phyloP scores from a whole-genome alignment of 2,888 invertebrate species.

The Hemistola chrysoprasaria region DNA sequence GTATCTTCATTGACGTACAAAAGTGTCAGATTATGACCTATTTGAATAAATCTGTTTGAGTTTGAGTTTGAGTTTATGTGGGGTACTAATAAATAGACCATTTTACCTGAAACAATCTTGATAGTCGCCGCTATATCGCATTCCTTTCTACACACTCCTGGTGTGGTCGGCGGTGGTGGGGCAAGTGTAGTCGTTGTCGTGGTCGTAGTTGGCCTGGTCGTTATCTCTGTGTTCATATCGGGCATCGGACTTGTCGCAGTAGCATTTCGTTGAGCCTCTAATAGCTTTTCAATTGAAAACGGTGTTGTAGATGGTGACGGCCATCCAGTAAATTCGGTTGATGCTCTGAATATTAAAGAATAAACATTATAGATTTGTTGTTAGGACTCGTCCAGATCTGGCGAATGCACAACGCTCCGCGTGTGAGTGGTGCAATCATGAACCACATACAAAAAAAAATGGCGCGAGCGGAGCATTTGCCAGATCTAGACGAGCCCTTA shows the following conservation, averaged over 20 bases:
- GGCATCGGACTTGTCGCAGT: constrained; percentile 81
- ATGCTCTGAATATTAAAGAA: constrained; percentile 80
- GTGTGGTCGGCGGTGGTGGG: constrained; percentile 89
- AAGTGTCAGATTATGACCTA: too few species aligned
- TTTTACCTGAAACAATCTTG: constrained; percentile 88
- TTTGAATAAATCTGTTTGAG: too few species aligned
- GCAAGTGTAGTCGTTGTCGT: constrained; percentile 86
- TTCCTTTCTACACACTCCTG: constrained; percentile 88
- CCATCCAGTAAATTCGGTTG: constrained; percentile 96
- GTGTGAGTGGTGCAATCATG: too few species aligned
- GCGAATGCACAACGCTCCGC: too few species aligned
- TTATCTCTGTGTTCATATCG: constrained; percentile 68
- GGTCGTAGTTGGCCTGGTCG: constrained; percentile 77
- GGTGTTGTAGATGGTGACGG: constrained; percentile 94
- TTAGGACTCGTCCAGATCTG: too few species aligned
- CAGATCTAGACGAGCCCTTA: too few species aligned
- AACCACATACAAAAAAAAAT: too few species aligned
- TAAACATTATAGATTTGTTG: not conserved
- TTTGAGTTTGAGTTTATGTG: too few species aligned
- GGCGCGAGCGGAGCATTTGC: too few species aligned
- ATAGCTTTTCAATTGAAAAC: constrained; percentile 90
- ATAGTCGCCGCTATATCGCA: constrained; percentile 94
- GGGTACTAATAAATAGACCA: too few species aligned
- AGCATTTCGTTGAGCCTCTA: constrained; percentile 85
- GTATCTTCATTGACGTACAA: too few species aligned